Evolutionary conservation across 2,888 invertebrate genomes (phyloP).

Genomic region (Mythimna ferrago): DNA sequence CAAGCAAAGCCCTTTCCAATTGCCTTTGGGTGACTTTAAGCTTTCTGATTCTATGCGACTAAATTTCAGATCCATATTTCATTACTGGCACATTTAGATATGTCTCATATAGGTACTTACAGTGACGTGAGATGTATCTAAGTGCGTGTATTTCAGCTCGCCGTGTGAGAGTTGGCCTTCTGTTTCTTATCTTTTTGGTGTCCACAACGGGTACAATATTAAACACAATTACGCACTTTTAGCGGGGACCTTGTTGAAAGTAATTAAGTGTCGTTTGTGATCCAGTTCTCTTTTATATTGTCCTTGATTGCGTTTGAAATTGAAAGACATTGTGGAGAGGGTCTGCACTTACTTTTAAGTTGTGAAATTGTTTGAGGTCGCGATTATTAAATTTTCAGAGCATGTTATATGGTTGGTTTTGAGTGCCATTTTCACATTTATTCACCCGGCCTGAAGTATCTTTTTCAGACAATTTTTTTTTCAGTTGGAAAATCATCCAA

Average conservation of each 20-base stretch:
- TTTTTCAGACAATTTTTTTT: constrained; percentile 1
- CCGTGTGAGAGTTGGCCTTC: background rate
- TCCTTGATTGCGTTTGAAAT: constrained; percentile 53
- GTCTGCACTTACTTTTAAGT: constrained; percentile 33
- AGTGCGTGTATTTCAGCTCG: no score
- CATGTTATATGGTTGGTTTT: background rate
- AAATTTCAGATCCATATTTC: no score
- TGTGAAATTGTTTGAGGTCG: constrained; percentile 1
- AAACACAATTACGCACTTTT: constrained; percentile 52
- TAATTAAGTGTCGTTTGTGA: constrained; percentile 57
- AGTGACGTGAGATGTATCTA: no score
- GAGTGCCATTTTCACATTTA: constrained; percentile 17
- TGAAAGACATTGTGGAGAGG: constrained; percentile 42
- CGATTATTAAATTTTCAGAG: constrained; percentile 15
- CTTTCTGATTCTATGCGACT: no score
- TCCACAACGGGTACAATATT: constrained; percentile 34
- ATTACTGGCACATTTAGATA: no score
- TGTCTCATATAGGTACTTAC: no score
- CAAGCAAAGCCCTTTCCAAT: no score
- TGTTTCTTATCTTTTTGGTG: background rate
- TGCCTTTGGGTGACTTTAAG: no score
- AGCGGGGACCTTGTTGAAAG: constrained; percentile 45
- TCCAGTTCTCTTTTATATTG: constrained; percentile 43
- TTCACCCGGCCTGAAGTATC: background rate
- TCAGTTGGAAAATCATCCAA: no score